Evolutionary conservation across 2,113 vertebrate genomes (phyloP).

Genomic region (Vulpes ferrilata): DNA sequence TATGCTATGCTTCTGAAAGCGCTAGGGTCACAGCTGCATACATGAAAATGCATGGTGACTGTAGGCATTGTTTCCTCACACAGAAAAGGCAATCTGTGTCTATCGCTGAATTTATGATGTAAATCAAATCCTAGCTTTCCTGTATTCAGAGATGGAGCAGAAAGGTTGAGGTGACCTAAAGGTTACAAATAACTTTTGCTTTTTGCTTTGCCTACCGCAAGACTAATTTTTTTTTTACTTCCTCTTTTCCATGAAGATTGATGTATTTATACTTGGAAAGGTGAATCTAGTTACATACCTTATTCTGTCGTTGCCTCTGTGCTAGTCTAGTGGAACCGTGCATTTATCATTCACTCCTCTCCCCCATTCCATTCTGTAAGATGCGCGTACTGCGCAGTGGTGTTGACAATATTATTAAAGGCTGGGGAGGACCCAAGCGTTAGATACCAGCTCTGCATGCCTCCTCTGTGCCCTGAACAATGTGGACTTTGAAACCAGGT

Average conservation of each 20-base stretch:
- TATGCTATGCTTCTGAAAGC: slow-evolving; percentile 70
- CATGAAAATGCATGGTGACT: slow-evolving; percentile 69
- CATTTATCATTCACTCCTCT: not conserved
- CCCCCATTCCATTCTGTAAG: slow-evolving; percentile 25
- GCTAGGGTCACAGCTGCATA: slow-evolving; percentile 72
- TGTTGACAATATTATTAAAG: slow-evolving; percentile 54
- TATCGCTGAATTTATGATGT: slow-evolving; percentile 70
- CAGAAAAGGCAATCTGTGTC: slow-evolving; percentile 72
- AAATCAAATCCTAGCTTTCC: slow-evolving; percentile 75
- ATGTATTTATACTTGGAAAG: slow-evolving; percentile 49
- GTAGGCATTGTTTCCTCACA: slow-evolving; percentile 69
- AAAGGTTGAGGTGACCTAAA: slow-evolving; percentile 74
- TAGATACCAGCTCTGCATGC: not conserved
- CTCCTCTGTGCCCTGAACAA: not conserved
- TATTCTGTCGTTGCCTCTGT: slow-evolving; percentile 54
- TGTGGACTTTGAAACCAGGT: not conserved
- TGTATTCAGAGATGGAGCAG: slow-evolving; percentile 61
- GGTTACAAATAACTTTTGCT: slow-evolving; percentile 72
- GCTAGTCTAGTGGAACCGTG: slow-evolving; percentile 35
- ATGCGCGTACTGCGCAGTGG: not conserved
- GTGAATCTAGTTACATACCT: slow-evolving; percentile 56
- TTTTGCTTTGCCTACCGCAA: slow-evolving; percentile 58
- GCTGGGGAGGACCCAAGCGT: not conserved
- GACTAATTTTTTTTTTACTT: slow-evolving; percentile 61
- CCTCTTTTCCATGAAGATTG: slow-evolving; percentile 64